Base-by-base conservation (phyloP, 2,888 invertebrate genomes). In the Malthinus flaveolus region DNA sequence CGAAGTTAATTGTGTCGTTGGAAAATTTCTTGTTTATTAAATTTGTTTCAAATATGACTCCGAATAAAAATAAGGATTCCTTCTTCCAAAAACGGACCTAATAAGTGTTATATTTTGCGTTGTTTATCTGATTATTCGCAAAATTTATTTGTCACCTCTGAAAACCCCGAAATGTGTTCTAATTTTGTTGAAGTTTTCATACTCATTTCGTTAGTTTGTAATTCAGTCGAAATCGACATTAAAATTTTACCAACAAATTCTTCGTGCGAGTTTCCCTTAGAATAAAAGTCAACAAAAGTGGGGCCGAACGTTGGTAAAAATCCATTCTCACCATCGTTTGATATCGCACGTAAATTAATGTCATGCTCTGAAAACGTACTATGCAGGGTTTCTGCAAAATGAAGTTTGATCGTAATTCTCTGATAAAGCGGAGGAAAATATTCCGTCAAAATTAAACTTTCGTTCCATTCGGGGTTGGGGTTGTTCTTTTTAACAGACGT, bases 271-370 rank as follows among this genome's bases (percentile, higher is more conserved):
- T 82, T 73, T 9, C 86, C 85, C 10, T 80, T 79, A 0, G 82
- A 83, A 69, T 94, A 94, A 72, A 94, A 84, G 71, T 93, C 88
- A 1, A 95, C 73, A 70, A 87, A 88, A 0, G 89, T 86, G 1
- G 95, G 95, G 0, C 95, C 95, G 75, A 91, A 89, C 0, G 89
- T 88, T 0, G 94, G 94, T 23, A 90, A 70, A 86, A 92, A 74
- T 83, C 89, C 87, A 71, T 83, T 80, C 63, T 85, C 84, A 13
- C 83, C 84, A 46, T 85, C 85, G 71, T 84, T 83, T 3, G 86
- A 85, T 51, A 88, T 84, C 48, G 72, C 79, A 37, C 79, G 79
- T 32, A 87, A 74, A 68, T 85, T 84, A 12, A 88, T 73, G 67
- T 83, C 82, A 65, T 84, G 81, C 1, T 80, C 80, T 3, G 85